Conservation (phyloP, 2,888 invertebrate genomes). For the Drosophila niveifrons region DNA sequence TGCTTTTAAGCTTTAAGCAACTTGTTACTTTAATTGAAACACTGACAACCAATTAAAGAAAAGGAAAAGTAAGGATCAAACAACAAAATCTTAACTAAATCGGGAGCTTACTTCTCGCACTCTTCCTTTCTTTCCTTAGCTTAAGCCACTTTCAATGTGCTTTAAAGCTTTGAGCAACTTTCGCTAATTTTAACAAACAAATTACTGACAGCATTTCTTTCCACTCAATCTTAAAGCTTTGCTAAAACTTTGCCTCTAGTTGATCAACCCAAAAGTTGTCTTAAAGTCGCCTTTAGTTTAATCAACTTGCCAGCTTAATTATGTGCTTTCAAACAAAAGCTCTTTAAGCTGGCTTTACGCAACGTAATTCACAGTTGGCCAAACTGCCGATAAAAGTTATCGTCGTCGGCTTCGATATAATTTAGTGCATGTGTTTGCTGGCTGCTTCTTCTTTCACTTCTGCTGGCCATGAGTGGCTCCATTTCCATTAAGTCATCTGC, state of each 20-base stretch:
- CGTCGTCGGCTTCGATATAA: slow-evolving; percentile 22
- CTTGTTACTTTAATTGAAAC: no score
- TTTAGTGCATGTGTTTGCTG: slow-evolving; percentile 31
- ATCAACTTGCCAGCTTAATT: slow-evolving; percentile 4
- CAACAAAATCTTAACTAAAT: no score
- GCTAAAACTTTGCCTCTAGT: background rate
- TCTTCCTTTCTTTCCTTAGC: no score
- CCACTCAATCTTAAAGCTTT: slow-evolving; percentile 17
- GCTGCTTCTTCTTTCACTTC: background rate
- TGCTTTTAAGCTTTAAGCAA: no score
- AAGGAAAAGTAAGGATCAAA: no score
- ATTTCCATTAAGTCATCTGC: slow-evolving; percentile 59
- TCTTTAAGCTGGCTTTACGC: background rate
- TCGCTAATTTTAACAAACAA: no score
- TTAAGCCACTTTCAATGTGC: no score
- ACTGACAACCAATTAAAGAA: no score
- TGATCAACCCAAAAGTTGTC: background rate
- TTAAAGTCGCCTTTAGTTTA: background rate
- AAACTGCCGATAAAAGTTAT: slow-evolving; percentile 16
- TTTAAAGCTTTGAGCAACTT: background rate
- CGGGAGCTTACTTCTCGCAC: no score
- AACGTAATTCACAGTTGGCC: background rate
- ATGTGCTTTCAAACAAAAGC: background rate
- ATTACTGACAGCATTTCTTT: no score
- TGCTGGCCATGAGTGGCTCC: slow-evolving; percentile 5